phyloP scores from a whole-genome alignment of 2,888 invertebrate species.

The Catocala nupta region DNA sequence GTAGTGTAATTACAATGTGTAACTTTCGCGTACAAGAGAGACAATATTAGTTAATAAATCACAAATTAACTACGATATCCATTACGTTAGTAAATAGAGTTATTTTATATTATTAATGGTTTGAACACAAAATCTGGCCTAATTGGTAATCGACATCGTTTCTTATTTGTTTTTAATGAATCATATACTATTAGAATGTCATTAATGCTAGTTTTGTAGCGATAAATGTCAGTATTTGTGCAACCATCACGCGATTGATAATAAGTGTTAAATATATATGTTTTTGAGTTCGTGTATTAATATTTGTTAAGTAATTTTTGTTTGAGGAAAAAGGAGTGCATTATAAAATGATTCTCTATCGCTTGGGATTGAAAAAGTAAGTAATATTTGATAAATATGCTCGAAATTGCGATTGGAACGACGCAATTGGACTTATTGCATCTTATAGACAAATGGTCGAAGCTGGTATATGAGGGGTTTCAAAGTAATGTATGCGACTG shows the following conservation, averaged over 20 bases:
- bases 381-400: slow-evolving; percentile 7
- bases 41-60: too few species aligned
- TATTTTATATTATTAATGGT: neutral
- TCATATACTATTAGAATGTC: slow-evolving; percentile 11
- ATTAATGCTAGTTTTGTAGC: slow-evolving; percentile 5
- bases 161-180: slow-evolving; percentile 34
- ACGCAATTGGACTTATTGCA: too few species aligned
- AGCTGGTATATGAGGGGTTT: neutral
- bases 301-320: too few species aligned
- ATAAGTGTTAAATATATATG: neutral
- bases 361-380: slow-evolving; percentile 36
- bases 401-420: too few species aligned
- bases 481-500: too few species aligned
- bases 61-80: neutral
- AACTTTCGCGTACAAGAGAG: too few species aligned
- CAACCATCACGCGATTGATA: slow-evolving; percentile 6
- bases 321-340: too few species aligned
- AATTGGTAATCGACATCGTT: slow-evolving; percentile 26
- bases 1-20: too few species aligned
- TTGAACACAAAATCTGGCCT: slow-evolving; percentile 9
- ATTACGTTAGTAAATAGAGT: slow-evolving; percentile 8
- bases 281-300: too few species aligned
- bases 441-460: too few species aligned
- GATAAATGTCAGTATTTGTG: slow-evolving; percentile 20
- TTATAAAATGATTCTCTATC: slow-evolving; percentile 42